Evolutionary conservation across 2,797 vertebrate species (phyloP), one percentile per base, ranked within the genome.

Genomic region (Phrynocephalus forsythii): DNA sequence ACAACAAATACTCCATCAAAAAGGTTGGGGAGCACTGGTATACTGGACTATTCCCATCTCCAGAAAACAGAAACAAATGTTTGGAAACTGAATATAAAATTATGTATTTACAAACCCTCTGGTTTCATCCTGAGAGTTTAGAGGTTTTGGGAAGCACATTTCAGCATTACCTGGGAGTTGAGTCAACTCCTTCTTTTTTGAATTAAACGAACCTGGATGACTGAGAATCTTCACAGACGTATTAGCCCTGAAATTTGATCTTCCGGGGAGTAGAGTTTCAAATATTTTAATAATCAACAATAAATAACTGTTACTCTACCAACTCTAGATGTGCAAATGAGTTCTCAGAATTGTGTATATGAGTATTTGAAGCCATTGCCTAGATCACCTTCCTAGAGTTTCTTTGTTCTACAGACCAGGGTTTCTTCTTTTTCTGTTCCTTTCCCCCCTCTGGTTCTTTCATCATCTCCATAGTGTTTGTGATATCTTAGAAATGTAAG

Each of bases 331-430:
- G 24, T n/a, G 18, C 33, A 86, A 38, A 71, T 10, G 16, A n/a
- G 26, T n/a, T 30, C 67, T 78, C 24, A 78, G 1, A 3, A 26
- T 38, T 22, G 9, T 13, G 6, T 60, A n/a, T 33, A 20, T 20
- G 50, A 33, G 26, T 33, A 20, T 71, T 10, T 83, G 6, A 72
- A 33, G 13, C 44, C 24, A 28, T 30, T 30, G 50, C 72, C 79
- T 33, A 52, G 33, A 50, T 83, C 80, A 81, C 75, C 33, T 66
- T 84, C 24, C 84, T 83, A 63, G 72, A 28, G 50, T 75, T 93
- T 89, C 82, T 86, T 38, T 88, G 87, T 69, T 66, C 11, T 88
- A 80, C 73, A 89, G 20, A 30, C n/a, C 89, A 1, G 9, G 81
- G 56, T 56, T 56, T 2, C 56, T 56, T 15, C 13, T 56, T 56